Evolutionary conservation across 1,140 invertebrate species (phyloP).

Genomic region (Melitaea cinxia): DNA sequence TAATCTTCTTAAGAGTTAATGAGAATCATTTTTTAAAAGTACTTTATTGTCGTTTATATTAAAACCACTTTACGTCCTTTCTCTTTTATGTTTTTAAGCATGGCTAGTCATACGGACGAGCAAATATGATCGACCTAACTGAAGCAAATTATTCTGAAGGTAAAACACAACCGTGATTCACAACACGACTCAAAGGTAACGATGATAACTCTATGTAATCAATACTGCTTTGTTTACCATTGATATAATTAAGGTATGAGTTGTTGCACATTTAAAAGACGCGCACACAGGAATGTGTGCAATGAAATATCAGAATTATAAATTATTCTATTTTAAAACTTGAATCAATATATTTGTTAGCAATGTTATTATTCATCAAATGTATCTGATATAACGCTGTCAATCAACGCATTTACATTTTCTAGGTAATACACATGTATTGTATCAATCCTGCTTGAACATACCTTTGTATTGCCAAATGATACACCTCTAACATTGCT

Average conservation of each 20-base stretch:
- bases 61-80: no score
- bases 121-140: neutral
- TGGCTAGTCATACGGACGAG: neutral
- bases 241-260: neutral
- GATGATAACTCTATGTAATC: slow-evolving; percentile 11
- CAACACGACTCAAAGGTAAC: slow-evolving; percentile 1
- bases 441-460: no score
- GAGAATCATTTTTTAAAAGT: no score
- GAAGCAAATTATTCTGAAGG: slow-evolving; percentile 15
- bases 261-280: neutral
- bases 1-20: neutral
- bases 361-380: no score
- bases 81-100: neutral
- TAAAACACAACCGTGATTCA: slow-evolving; percentile 11
- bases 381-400: no score
- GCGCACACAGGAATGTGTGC: neutral
- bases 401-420: no score
- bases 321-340: no score
- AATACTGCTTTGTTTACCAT: slow-evolving; percentile 7
- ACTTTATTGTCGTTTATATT: no score
- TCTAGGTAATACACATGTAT: no score
- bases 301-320: no score
- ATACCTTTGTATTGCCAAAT: neutral
- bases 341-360: no score
- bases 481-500: neutral